Base-by-base conservation (phyloP, 64 coral and sea anemone genomes). In the Orbicella faveolata region DNA sequence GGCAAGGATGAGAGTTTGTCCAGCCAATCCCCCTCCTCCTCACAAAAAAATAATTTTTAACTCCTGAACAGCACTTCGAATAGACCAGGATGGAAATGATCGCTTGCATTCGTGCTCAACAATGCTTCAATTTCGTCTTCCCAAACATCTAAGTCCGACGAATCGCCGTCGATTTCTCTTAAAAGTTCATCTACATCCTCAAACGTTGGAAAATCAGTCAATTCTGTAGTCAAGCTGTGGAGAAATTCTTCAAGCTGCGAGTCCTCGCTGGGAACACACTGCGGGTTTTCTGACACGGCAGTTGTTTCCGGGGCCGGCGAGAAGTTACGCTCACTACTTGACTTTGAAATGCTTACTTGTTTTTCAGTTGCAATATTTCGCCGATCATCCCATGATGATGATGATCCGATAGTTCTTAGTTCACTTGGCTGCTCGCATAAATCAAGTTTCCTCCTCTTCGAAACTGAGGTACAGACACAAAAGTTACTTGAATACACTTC, bases 51-150 rank as follows among this genome's bases (percentile, higher is more conserved):
- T 33, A 26, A 5, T 9, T 25, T n/a, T 25, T 70, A 70, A 70
- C 52, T 26, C 72, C 88, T 76, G 52, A 92, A 96, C 88, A 96
- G 79, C 70, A 93, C 89, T 37, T 96, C 95, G 41, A 97, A 82
- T 69, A 97, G 90, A 3, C 95, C 95, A 1, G 95, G 95, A 12
- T 94, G 69, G 83, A 97, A 97, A 12, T 92, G 95, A 83, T 97
- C 95, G 67, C 81, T 87, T 84, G 74, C 79, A 59, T 67, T 87
- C 18, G 73, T 89, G 55, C 85, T 89, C 53, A 76, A 75, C 79
- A 72, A 54, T 85, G 79, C 87, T 63, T 81, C 81, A 77, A 80
- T 68, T 74, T 61, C 83, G 77, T 85, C 82, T 72, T 52, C 82
- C 23, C 67, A 25, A 70, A 41, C 36, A 73, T 72, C 36, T 23